Evolutionary conservation across 1,140 invertebrate species (phyloP), one percentile per base, ranked within the genome.

Genomic region (Scaptomyza pallida): DNA sequence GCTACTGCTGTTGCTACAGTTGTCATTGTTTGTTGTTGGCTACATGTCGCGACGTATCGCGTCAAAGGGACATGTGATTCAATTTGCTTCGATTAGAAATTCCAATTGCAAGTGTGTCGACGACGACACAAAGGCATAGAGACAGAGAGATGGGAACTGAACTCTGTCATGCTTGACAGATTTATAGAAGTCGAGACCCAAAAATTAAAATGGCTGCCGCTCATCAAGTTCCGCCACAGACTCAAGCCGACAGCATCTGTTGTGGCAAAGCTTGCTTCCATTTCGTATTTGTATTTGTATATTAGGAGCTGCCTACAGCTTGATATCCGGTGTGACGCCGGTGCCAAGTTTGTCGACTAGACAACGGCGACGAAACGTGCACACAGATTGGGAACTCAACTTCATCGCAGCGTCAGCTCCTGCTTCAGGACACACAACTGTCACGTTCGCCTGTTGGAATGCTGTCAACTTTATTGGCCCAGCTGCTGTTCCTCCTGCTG

Each of bases 11-110:
- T n/a, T 16, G 9, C n/a, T 15, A 5, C n/a, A n/a, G 19, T 26
- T 59, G 44, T 48, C 60, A 60, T 65, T 73, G 69, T 72, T 62
- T 61, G 65, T 62, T 61, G 65, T 45, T 65, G 56, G 55, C 48
- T 55, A 63, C 59, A 30, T 51, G 56, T 65, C 55, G 75, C 70
- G 80, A 57, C 70, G 68, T 72, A 54, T 52, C 50, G 74, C 64
- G 74, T 60, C 55, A 61, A 69, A 77, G 43, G 65, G 75, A 77
- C 75, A 86, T 81, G 81, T 86, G 81, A 86, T 85, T 85, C 81
- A 85, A 86, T 85, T 85, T 85, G 68, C 69, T 85, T 85, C 81
- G 81, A 85, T 85, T 85, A 85, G 81, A 79, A 86, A 85, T 77
- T 63, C 73, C 81, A 75, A 77, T 72, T 65, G 75, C 70, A 12